Evolutionary conservation across 2,113 vertebrate genomes (phyloP).

Genomic region (Nerophis ophidion): DNA sequence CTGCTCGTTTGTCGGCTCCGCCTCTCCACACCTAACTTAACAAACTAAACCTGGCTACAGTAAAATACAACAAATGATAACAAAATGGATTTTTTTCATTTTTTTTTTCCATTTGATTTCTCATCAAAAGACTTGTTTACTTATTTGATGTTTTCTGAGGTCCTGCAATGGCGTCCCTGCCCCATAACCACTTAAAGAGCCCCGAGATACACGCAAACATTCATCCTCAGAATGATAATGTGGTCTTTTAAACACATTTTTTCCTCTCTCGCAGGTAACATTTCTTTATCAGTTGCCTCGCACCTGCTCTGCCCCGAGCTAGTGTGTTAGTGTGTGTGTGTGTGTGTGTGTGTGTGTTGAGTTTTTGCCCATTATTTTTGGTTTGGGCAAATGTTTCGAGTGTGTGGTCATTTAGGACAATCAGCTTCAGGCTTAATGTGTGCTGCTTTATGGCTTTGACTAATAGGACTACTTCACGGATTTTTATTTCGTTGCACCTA

Average conservation of each 20-base stretch:
- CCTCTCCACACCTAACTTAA: too few species aligned
- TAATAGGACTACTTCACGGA: neutral
- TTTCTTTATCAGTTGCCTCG: slow-evolving; percentile 25
- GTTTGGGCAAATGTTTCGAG: neutral
- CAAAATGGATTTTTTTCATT: too few species aligned
- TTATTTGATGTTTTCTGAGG: neutral
- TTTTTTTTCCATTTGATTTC: too few species aligned
- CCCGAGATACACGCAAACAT: slow-evolving; percentile 23
- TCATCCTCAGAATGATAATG: slow-evolving; percentile 45
- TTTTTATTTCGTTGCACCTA: neutral
- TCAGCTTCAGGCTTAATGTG: neutral
- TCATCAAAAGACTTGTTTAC: too few species aligned
- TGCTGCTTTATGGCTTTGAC: slow-evolving; percentile 6
- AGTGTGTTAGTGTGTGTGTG: neutral
- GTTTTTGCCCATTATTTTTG: slow-evolving; percentile 30
- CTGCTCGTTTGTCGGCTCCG: too few species aligned
- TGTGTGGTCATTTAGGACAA: neutral
- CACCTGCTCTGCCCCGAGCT: slow-evolving; percentile 24
- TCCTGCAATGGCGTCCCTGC: neutral
- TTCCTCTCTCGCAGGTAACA: slow-evolving; percentile 27
- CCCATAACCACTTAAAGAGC: slow-evolving; percentile 14
- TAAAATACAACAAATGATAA: too few species aligned
- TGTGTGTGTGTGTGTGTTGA: too few species aligned
- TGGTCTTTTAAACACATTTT: slow-evolving; percentile 28
- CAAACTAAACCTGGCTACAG: too few species aligned